These are phyloP conservation scores for Drosophila limbata DNA, from an alignment of 2,888 invertebrate genomes.

Conservation along the genomic window DNA sequence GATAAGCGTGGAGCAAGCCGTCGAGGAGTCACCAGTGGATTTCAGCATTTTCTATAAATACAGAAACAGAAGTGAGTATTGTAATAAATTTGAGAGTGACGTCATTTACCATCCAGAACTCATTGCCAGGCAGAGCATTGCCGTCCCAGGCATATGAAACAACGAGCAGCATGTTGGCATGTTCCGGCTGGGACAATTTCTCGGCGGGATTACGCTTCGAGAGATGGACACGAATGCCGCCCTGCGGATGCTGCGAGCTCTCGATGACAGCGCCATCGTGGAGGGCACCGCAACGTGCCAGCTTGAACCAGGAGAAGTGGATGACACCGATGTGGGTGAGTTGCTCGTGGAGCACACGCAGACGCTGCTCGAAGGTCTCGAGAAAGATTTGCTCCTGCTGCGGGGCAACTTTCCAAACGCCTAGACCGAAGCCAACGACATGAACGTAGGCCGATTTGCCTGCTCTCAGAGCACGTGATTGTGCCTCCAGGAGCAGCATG, in stretches of 20 bases:
- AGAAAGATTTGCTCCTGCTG: slow-evolving; percentile 89
- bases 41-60: slow-evolving; percentile 79
- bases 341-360: slow-evolving; percentile 85
- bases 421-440: slow-evolving; percentile 89
- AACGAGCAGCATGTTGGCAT: slow-evolving; percentile 86
- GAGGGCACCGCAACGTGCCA: slow-evolving; percentile 85
- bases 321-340: slow-evolving; percentile 87
- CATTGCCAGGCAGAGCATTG: slow-evolving; percentile 90
- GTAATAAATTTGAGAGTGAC: fast-evolving
- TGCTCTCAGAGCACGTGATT: slow-evolving; percentile 86
- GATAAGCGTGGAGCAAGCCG: slow-evolving; percentile 87
- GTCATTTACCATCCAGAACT: slow-evolving; percentile 88
- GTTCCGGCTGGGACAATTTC: slow-evolving; percentile 83
- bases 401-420: slow-evolving; percentile 88
- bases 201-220: slow-evolving; percentile 87
- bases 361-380: slow-evolving; percentile 88
- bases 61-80: not conserved
- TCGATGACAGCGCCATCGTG: slow-evolving; percentile 85
- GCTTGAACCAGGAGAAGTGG: slow-evolving; percentile 88
- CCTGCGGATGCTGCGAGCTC: slow-evolving; percentile 73
- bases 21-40: slow-evolving; percentile 87
- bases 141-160: slow-evolving; percentile 91
- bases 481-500: slow-evolving; percentile 88
- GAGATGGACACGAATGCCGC: slow-evolving; percentile 86
- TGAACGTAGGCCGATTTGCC: slow-evolving; percentile 88